Conservation (phyloP, 2,113 vertebrate genomes). For the Anser brachyrhynchus region DNA sequence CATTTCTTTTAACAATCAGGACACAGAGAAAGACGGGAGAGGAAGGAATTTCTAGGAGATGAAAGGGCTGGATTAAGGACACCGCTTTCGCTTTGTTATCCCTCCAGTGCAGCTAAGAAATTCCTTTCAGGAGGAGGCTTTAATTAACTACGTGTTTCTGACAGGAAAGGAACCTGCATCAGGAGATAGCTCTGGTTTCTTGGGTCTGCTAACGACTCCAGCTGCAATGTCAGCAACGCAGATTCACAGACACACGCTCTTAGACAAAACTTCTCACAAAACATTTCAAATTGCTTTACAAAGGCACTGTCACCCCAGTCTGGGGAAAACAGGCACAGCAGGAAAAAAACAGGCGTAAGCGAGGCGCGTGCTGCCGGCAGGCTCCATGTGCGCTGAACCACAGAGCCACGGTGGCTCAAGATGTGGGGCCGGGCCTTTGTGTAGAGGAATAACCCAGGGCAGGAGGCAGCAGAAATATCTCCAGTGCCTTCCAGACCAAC, state of each 20-base stretch:
- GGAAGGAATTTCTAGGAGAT: constrained; percentile 57
- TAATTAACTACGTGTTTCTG: constrained; percentile 50
- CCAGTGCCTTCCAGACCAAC: not conserved
- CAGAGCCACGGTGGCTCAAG: not conserved
- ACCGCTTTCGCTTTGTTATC: constrained; percentile 22
- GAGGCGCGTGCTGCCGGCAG: accelerated
- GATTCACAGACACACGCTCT: accelerated
- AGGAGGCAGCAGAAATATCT: constrained; percentile 6
- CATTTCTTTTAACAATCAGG: constrained; percentile 53
- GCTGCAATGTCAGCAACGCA: not conserved
- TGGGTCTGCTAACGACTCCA: not conserved
- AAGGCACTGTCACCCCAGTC: not conserved
- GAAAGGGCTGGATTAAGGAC: constrained; percentile 59
- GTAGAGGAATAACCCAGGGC: not conserved
- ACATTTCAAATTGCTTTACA: not conserved
- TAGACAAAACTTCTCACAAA: not conserved
- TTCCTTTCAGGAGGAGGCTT: constrained; percentile 55
- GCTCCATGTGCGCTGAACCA: not conserved
- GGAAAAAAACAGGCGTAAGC: not conserved
- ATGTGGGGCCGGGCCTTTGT: not conserved
- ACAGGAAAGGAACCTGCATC: not conserved
- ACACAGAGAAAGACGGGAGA: constrained; percentile 20
- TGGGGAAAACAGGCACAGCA: not conserved
- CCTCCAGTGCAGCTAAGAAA: constrained; percentile 27
- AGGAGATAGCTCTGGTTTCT: not conserved